Base-by-base conservation (phyloP, 2,797 vertebrate species). In the Anabas testudineus region DNA sequence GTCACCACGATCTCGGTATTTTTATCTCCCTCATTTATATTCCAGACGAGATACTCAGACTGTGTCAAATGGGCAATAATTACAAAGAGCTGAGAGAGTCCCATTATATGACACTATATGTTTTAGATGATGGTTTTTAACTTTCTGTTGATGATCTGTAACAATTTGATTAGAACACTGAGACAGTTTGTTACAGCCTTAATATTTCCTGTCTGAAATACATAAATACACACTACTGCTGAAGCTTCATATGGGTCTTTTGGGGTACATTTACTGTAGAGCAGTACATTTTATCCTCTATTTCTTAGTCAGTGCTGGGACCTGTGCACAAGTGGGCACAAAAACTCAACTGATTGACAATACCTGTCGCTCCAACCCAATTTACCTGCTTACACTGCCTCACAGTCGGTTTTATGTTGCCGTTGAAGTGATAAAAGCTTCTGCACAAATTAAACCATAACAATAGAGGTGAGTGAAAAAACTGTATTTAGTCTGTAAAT, bases 41-140 rank as follows among this genome's bases (percentile, higher is more conserved):
- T 90, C 84, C 46, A 69, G 74, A 71, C 22, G 8, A 78, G 74
- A 47, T 0, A 10, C 46, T 79, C 45, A 28, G 68, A 59, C 83
- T 80, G 71, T 84, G 79, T 84, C 82, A 78, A 76, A 82, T 68
- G 75, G 67, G 16, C 8, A 67, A 72, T 87, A 82, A 90, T 88
- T 68, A 80, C 71, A 71, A 60, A 45, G 73, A 72, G 63, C 46
- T 24, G 46, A 64, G 55, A 70, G 74, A 72, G 76, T 55, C 56
- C 15, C 54, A 63, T 71, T 6, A 32, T 21, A 34, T n/a, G n/a
- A n/a, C n/a, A n/a, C n/a, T n/a, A 49, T 18, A 18, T 18, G 10
- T 16, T 39, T 19, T 54, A 10, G 3, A 41, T 16, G 5, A 37
- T 19, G 45, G 16, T 32, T 9, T 67, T 18, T 39, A 7, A 48